Base-by-base conservation (phyloP, 2,797 vertebrate species). In the Crax fasciolata region DNA sequence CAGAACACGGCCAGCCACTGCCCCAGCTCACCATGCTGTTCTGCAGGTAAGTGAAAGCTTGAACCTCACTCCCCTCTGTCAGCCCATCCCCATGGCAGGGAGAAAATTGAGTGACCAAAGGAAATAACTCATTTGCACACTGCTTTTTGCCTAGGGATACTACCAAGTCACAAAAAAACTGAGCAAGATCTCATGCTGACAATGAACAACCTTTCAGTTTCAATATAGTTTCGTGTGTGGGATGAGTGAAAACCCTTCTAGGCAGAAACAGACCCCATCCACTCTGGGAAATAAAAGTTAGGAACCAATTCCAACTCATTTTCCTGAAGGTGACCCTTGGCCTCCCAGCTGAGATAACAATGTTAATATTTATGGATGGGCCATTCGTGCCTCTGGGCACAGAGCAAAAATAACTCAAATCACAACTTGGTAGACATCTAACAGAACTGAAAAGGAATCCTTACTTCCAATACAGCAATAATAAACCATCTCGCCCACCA, bases 271-370 rank as follows among this genome's bases (percentile, higher is more conserved):
- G 88, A 93, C 41, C 59, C 71, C 39, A 35, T 89, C 77, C 48
- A 65, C 85, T 71, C 87, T 84, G 83, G 90, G 87, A 95, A 96
- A 94, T 94, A 91, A 80, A 93, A 95, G 79, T 91, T 83, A 90
- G 77, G 78, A 90, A 84, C 89, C 63, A 86, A 92, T 93, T 94
- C 93, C 77, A 93, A 65, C 67, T 95, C 71, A 71, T 91, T 95
- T 93, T 96, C 89, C 85, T 93, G 86, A 88, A 95, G 91, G 85
- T 90, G 94, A 94, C 89, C 93, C 77, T 82, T 95, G 85, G 91
- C 91, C 93, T 95, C 80, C 93, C 96, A 96, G 91, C 94, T 95
- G 95, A 96, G 91, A 95, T 96, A 96, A 96, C 93, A 97, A 72
- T 30, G 80, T 74, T 96, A 94, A 87, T 93, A 93, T 91, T 96